Evolutionary conservation across 2,888 invertebrate species (phyloP), one percentile per base, ranked within the genome.

Genomic region (Antheraea yamamai): DNA sequence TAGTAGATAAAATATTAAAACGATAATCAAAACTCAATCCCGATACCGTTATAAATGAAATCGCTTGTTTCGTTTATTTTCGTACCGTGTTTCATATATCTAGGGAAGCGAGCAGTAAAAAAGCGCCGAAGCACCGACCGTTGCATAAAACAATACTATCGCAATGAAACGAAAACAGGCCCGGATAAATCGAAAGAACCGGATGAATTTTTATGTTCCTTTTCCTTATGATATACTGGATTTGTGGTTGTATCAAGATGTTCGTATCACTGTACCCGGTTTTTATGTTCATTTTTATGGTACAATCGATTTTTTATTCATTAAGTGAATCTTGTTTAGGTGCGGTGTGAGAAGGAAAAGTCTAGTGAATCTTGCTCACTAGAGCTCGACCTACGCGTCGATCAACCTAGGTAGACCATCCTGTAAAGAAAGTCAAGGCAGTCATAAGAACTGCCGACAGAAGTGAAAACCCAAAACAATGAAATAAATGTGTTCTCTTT

Each of bases 71-170:
- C 70, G 39, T 70, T 70, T 39, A 70, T 70, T 39, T 6, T 39
- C 35, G 39, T 70, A 70, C 39, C 70, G 35, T 39, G 39, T 39
- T 70, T n/a, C 39, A 39, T 70, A 39, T 70, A 35, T 70, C 70
- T 35, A 26, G 30, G 6, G 26, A 23, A 12, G n/a, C 39, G 70
- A 20, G n/a, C n/a, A 70, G 70, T 39, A 74, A 74, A 74, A 76
- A 74, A 72, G 55, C 61, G 64, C 52, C 64, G 70, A 55, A 55
- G 26, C 23, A 66, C 72, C 74, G 64, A 64, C 68, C 70, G 89
- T 88, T 90, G 91, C 90, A 91, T 91, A 91, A 90, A 90, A 91
- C 91, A 90, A 89, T 88, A 89, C 86, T 87, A 83, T 79, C 80
- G 83, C 86, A 87, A 88, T 88, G 89, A 88, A 87, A 87, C 85